Percentiles rank a stretch among this genome's conserved stretches.
Evolutionary conservation across 2,113 vertebrate genomes (phyloP).

Genomic region (Mastomys coucha): DNA sequence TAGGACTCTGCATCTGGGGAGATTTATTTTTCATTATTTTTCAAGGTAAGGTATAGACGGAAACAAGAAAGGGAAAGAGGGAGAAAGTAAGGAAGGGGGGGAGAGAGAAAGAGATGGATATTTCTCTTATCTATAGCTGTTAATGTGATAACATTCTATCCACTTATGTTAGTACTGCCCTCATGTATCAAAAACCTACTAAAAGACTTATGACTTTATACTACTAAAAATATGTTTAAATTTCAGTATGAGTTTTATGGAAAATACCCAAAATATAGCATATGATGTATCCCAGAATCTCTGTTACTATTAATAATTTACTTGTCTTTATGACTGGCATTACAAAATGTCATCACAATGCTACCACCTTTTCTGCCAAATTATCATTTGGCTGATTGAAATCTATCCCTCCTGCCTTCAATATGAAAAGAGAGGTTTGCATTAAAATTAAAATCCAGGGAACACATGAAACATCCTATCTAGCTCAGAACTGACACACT

Average conservation of each 20-base stretch:
- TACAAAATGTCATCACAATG: neutral
- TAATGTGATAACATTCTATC: neutral
- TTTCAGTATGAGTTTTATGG: neutral
- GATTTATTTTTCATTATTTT: neutral
- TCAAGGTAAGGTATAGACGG: neutral
- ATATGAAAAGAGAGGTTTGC: neutral
- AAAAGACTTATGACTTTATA: neutral
- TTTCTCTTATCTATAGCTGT: neutral
- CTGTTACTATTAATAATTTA: neutral
- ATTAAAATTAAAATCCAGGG: neutral
- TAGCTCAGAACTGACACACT: neutral
- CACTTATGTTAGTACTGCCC: rapidly evolving
- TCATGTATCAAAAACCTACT: too few species aligned
- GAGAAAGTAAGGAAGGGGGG: neutral
- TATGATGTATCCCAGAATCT: rapidly evolving
- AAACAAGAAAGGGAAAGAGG: neutral
- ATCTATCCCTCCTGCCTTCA: neutral
- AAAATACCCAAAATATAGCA: neutral
- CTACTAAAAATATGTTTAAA: neutral
- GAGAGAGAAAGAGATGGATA: neutral
- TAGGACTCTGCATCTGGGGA: neutral
- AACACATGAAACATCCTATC: neutral
- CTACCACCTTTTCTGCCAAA: neutral
- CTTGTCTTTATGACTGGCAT: neutral
- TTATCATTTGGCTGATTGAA: neutral